Evolutionary conservation across 2,113 vertebrate species (phyloP).

Genomic region (Nothoprocta perdicaria): DNA sequence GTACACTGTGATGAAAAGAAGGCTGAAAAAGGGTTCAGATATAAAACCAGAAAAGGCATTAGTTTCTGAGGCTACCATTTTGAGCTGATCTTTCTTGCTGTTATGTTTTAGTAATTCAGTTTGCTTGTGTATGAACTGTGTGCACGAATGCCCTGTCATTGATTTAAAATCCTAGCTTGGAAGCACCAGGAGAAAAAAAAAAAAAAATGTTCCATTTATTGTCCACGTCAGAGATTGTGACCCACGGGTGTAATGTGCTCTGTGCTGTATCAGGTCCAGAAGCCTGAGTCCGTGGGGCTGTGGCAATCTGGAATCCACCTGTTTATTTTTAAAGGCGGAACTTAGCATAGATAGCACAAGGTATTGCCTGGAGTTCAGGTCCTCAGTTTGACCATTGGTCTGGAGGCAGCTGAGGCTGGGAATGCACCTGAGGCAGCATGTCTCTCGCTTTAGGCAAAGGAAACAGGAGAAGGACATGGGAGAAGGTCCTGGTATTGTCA

Average conservation of each 20-base stretch:
- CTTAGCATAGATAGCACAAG: neutral
- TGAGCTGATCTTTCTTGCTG: neutral
- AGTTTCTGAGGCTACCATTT: neutral
- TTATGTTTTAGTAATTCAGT: slow-evolving; percentile 23
- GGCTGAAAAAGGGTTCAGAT: neutral
- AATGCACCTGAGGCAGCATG: neutral
- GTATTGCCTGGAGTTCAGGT: neutral
- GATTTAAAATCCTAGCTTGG: neutral
- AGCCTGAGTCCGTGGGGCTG: neutral
- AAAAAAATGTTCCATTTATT: neutral
- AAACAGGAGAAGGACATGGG: neutral
- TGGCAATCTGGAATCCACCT: neutral
- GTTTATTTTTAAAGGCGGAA: neutral
- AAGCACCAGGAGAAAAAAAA: neutral
- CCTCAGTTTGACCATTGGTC: neutral
- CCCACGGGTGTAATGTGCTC: neutral
- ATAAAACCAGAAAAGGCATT: neutral
- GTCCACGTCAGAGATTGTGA: neutral
- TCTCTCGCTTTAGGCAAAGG: neutral
- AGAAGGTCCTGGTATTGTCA: neutral
- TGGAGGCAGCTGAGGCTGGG: neutral
- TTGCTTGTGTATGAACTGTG: neutral
- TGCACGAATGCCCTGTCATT: neutral
- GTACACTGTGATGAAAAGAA: neutral
- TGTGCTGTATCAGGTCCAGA: neutral